Evolutionary conservation across 2,888 invertebrate species (phyloP).

Genomic region (Drosophila koepferae): DNA sequence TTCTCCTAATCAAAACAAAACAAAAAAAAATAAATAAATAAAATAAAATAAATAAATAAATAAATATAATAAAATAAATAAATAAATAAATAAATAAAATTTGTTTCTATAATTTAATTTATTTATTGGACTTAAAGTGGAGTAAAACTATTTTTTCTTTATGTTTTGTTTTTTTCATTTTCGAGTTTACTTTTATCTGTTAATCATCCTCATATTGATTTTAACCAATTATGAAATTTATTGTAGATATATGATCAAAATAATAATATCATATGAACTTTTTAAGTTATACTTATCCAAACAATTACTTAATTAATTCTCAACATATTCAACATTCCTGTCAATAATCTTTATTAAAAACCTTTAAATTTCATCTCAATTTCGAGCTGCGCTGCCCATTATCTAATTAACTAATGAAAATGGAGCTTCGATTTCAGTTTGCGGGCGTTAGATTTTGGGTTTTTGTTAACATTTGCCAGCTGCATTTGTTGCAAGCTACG

Average conservation of each 20-base stretch:
- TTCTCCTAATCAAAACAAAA: no score
- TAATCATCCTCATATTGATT: not conserved
- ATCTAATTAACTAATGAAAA: slow-evolving; percentile 75
- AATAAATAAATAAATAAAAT: no score
- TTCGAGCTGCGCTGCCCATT: slow-evolving; percentile 30
- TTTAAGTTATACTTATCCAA: not conserved
- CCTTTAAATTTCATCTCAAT: slow-evolving; percentile 6
- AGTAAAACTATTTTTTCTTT: no score
- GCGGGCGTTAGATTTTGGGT: slow-evolving; percentile 24
- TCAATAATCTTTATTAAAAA: not conserved
- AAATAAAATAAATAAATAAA: no score
- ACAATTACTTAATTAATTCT: not conserved
- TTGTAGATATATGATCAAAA: not conserved
- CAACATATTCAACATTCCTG: not conserved
- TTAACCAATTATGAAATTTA: not conserved
- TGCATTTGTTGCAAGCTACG: slow-evolving; percentile 60
- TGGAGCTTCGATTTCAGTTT: slow-evolving; percentile 29
- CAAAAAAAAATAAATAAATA: no score
- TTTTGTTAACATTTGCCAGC: slow-evolving; percentile 63
- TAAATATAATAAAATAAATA: no score
- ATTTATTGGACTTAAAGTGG: no score
- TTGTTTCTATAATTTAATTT: no score
- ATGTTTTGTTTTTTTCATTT: no score
- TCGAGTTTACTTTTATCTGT: no score
- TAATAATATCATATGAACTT: not conserved